Conservation (phyloP, 1,140 invertebrate genomes). For the Goniozus legneri region DNA sequence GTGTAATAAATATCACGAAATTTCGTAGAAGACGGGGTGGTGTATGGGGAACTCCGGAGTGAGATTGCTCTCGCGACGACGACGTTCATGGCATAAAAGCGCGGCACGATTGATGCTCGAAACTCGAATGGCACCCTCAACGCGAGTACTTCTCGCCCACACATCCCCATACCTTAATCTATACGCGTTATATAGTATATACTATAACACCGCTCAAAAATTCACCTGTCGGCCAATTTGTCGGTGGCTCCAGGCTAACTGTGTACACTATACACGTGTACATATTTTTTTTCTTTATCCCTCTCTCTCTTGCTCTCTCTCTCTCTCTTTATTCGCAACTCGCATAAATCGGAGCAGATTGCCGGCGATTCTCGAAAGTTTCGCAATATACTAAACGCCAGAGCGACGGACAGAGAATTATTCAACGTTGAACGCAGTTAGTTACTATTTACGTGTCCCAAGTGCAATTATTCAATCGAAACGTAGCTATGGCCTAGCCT, state of each 20-base stretch:
- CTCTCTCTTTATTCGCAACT: conserved; percentile 23
- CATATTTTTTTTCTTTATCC: too few relatives aligned
- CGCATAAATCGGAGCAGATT: conserved; percentile 22
- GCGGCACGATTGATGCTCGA: neutral
- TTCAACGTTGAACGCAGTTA: conserved; percentile 32
- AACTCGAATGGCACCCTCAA: neutral
- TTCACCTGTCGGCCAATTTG: neutral
- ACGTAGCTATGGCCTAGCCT: too few relatives aligned
- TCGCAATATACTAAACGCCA: neutral
- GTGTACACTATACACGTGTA: too few relatives aligned
- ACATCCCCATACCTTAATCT: neutral
- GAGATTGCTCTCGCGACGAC: neutral
- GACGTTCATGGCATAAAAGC: neutral
- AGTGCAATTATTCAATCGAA: too few relatives aligned
- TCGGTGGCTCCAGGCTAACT: neutral
- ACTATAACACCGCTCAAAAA: too few relatives aligned
- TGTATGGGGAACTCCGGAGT: neutral
- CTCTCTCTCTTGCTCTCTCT: too few relatives aligned
- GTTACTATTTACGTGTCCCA: too few relatives aligned
- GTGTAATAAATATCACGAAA: neutral
- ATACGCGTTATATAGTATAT: too few relatives aligned
- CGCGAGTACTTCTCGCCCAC: neutral
- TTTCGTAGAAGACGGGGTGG: neutral
- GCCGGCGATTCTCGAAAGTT: conserved; percentile 20
- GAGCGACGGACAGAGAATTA: neutral